Evolutionary conservation across 1,140 invertebrate species (phyloP), one percentile per base, ranked within the genome.

Genomic region (Trichomalopsis sarcophagae): DNA sequence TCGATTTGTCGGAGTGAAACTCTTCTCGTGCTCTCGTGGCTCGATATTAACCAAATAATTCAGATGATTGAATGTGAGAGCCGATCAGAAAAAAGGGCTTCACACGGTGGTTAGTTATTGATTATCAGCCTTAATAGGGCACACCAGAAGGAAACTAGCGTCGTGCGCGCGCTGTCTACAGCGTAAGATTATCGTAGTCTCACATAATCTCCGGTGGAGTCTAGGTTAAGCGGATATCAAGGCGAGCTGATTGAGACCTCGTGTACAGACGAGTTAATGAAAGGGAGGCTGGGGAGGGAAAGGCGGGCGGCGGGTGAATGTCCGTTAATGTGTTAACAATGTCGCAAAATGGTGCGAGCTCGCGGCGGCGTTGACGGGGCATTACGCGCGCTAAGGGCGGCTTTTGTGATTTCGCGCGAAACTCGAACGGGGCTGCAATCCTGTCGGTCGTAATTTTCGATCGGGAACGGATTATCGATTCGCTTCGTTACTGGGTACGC

Each of bases 161-260:
- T 44, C 21, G 55, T 7, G 33, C 33, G 2, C 14, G 14, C 11
- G 17, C 50, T 55, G 50, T 55, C 50, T 55, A 84, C 27, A 66
- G 21, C 11, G 47, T 73, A 83, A 78, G 55, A 87, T 83, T 86
- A 73, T 87, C 86, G 82, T n/a, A n/a, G 3, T 44, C 33, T 40
- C 10, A n/a, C 50, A 81, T 84, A 85, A 76, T 76, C 55, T 62
- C 21, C 5, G 55, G 55, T n/a, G 7, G 17, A 62, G 55, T 62
- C 17, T 62, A 62, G 55, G 55, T 47, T n/a, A n/a, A 40, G 36
- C 23, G 36, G n/a, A 11, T 44, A 77, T 47, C 75, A 50, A 50
- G 40, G 33, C 36, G n/a, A 40, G 36, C 30, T 11, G 4, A 21
- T 27, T 50, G 36, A 33, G 69, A 33, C 3, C 30, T 30, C 69